Percentiles rank a stretch among this genome's conserved stretches.
Conservation (phyloP, 2,797 vertebrate genomes). For the Phaenicophaeus curvirostris region DNA sequence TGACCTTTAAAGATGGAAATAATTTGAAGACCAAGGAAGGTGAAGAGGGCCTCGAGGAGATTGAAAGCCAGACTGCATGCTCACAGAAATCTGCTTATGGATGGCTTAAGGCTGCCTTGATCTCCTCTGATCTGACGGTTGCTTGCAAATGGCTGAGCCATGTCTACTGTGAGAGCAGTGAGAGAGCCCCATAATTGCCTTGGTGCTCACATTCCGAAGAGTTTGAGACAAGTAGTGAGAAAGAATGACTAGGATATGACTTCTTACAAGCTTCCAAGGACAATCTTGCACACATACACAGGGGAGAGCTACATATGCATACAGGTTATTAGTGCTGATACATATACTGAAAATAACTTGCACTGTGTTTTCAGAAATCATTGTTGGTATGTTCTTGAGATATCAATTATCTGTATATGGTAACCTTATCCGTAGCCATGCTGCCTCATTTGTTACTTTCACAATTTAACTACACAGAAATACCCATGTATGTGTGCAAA, state of each 20-base stretch:
- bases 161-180: neutral
- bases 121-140: neutral
- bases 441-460: neutral
- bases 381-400: neutral
- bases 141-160: neutral
- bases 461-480: neutral
- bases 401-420: neutral
- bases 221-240: neutral
- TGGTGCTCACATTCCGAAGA: neutral
- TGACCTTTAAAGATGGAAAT: neutral
- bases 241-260: neutral
- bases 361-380: neutral
- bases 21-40: neutral
- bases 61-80: rapidly evolving
- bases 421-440: neutral
- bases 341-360: neutral
- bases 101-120: neutral
- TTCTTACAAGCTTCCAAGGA: neutral
- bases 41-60: neutral
- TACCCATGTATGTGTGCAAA: neutral
- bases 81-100: neutral
- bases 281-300: neutral
- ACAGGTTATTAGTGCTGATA: neutral
- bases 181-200: neutral
- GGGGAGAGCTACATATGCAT: neutral